Evolutionary conservation across 2,888 invertebrate species (phyloP).

Genomic region (Hirtodrosophila duncani): DNA sequence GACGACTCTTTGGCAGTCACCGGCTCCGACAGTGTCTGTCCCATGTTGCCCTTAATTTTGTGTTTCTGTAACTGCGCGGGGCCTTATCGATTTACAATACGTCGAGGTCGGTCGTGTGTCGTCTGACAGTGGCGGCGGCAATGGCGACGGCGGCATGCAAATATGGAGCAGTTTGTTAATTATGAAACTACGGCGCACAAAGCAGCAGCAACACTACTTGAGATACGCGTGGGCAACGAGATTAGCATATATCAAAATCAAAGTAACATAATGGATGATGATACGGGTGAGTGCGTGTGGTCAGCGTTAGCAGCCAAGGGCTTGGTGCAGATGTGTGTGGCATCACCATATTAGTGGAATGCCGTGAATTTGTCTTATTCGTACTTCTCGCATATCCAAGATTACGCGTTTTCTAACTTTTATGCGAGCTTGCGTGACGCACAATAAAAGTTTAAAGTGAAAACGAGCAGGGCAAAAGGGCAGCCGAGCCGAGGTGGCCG

Average conservation of each 20-base stretch:
- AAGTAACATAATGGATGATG: slow-evolving; percentile 11
- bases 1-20: slow-evolving; percentile 93
- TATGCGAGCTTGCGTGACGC: slow-evolving; percentile 6
- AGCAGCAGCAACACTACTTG: slow-evolving; percentile 32
- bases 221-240: slow-evolving; percentile 36
- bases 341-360: too few relatives aligned
- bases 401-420: slow-evolving; percentile 14
- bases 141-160: slow-evolving; percentile 4
- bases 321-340: slow-evolving; percentile 1
- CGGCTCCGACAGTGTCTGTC: slow-evolving; percentile 97
- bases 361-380: too few relatives aligned
- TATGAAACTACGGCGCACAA: slow-evolving; percentile 25
- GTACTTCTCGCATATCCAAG: slow-evolving; percentile 1
- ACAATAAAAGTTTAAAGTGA: not conserved
- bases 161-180: slow-evolving; percentile 14
- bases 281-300: not conserved
- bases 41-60: slow-evolving; percentile 82
- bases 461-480: slow-evolving; percentile 32
- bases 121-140: slow-evolving; percentile 4
- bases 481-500: slow-evolving; percentile 16
- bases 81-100: slow-evolving; percentile 26
- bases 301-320: not conserved
- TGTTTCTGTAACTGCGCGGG: slow-evolving; percentile 2
- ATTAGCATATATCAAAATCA: slow-evolving; percentile 61
- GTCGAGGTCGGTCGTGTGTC: not conserved